Evolutionary conservation across 2,797 vertebrate genomes (phyloP), one percentile per base, ranked within the genome.

Genomic region (Synanceia verrucosa): DNA sequence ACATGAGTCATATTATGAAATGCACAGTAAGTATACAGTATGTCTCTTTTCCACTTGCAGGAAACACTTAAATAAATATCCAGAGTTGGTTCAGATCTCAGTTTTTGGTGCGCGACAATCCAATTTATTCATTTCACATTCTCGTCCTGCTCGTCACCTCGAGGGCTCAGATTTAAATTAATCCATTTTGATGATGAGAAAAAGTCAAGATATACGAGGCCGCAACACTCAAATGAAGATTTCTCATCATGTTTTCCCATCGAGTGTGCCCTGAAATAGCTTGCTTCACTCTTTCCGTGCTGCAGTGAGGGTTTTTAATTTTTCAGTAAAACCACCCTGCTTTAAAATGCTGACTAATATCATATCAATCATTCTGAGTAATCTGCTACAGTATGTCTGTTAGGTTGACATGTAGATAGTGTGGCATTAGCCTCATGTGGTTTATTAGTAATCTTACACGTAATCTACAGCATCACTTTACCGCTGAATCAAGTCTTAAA

Each of bases 401-500:
- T 41, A 51, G 65, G 62, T 33, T 36, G 19, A 47, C 66, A 52
- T 21, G 18, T 46, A 12, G 16, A 69, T 37, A 64, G 34, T 60
- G 19, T 34, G 24, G 19, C n/a, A 57, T 59, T 70, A 79, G 51
- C 69, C n/a, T 58, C 28, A 46, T 79, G 68, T 53, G 66, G 57
- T 53, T 52, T 59, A 57, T 82, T 68, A 36, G 44, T 26, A 16
- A 64, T 26, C 71, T 19, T 57, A 60, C 41, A 21, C n/a, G 48
- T 67, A 11, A 66, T 83, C 64, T 70, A 59, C 36, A 34, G 43
- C 59, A 48, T 57, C 24, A 46, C 44, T 69, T 52, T 41, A 28
- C 67, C 55, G 67, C 53, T 50, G 43, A 58, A 67, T 83, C 56
- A 33, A 67, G 75, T 51, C 52, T 62, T 24, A 58, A 29, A 57